These are phyloP conservation scores for Sinocyclocheilus anshuiensis DNA, from an alignment of 2,113 vertebrate species.

Conservation along the genomic window DNA sequence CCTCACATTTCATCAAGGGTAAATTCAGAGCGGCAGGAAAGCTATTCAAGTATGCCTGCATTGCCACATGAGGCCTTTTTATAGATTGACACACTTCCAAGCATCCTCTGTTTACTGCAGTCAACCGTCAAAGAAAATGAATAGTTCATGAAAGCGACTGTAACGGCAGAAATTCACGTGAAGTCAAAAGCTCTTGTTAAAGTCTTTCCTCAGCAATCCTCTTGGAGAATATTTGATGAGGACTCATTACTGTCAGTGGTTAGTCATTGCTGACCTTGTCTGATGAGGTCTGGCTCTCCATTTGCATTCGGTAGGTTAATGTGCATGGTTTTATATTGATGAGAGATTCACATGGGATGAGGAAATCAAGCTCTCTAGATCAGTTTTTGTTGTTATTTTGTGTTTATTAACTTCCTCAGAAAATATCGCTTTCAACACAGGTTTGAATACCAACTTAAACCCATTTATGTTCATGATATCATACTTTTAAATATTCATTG, in stretches of 20 bases:
- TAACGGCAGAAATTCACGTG: neutral
- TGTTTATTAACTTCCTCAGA: neutral
- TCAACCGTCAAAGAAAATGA: constrained; percentile 20
- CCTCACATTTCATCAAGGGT: neutral
- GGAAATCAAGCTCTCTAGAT: neutral
- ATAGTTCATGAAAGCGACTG: constrained; percentile 2
- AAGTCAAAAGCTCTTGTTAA: constrained; percentile 14
- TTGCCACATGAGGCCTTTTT: neutral
- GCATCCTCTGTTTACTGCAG: neutral
- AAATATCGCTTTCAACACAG: neutral
- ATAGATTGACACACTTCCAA: neutral
- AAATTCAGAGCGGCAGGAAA: neutral
- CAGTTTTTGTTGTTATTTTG: neutral
- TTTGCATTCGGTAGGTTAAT: constrained; percentile 25
- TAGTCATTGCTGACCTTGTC: constrained; percentile 32
- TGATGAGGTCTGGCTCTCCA: constrained; percentile 35
- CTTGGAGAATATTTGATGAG: constrained; percentile 12
- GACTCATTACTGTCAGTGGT: constrained; percentile 39
- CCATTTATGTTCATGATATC: neutral
- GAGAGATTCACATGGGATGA: neutral
- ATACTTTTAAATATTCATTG: neutral
- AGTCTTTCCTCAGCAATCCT: constrained; percentile 24
- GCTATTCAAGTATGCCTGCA: neutral
- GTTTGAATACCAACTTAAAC: neutral
- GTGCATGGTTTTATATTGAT: neutral